Base-by-base conservation (phyloP, 92 coral and sea anemone species). In the Pocillopora grandis region DNA sequence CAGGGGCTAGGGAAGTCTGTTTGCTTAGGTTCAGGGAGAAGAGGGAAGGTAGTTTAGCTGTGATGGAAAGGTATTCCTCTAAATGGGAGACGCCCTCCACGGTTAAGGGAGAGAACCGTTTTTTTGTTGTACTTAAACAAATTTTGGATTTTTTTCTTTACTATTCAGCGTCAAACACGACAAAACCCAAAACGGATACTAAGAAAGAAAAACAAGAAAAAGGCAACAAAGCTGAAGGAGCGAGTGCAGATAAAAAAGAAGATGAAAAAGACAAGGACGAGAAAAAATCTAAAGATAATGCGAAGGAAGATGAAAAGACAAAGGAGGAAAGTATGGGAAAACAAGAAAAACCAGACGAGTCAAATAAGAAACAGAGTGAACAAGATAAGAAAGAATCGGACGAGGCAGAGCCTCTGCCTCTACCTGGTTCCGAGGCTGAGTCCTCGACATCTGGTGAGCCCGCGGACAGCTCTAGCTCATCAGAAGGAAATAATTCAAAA, bases 351-450 rank as follows among this genome's bases (percentile, higher is more conserved):
- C 82, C 66, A 13, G 61, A 78, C 57, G 89, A 79, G 80, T 19
- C 79, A 10, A 70, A 80, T 63, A 76, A 85, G 83, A 13, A 84
- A 21, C 64, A 76, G 72, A 84, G 77, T 27, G 67, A 63, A 36
- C 78, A 65, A 17, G 84, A 79, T 19, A 49, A 71, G 55, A 78
- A 87, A 66, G 84, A 62, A 33, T 52, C 87, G 49, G 72, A 71
- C 23, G 60, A 71, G 57, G 93, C 87, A 75, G 79, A 91, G 37
- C 92, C 94, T 9, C 76, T 91, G 57, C 87, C 91, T 84, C 82
- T 88, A 78, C 93, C 91, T 17, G 82, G 83, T 19, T 82, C 79
- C 49, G 86, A 82, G 62, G 79, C 52, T 42, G 52, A 73, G 42
- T 15, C 86, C 19, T 71, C 77, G 1, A 42, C 52, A 42, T 11